Conservation (phyloP, 2,888 invertebrate species). For the Drosophila limbata region DNA sequence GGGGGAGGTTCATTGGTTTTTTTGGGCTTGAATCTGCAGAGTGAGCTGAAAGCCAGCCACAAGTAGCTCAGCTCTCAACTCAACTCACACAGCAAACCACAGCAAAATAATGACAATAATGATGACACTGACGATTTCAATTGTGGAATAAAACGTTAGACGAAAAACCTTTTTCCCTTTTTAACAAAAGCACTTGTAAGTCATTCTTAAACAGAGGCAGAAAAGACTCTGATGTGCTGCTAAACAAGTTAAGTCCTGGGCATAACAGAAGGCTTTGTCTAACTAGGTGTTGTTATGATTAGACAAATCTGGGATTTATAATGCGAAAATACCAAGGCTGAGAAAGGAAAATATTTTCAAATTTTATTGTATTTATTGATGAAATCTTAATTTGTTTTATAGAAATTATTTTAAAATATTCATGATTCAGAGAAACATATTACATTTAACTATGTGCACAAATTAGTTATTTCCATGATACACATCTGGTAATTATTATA, state of each 20-base stretch:
- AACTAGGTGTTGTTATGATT: conserved; percentile 15
- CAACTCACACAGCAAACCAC: conserved; percentile 15
- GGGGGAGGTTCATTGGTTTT: not conserved
- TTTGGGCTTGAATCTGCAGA: conserved; percentile 13
- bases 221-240: not conserved
- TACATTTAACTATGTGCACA: no score
- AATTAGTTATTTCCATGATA: no score
- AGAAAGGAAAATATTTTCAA: no score
- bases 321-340: not conserved
- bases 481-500: no score
- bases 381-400: no score
- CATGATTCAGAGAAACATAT: no score
- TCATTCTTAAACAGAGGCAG: not conserved
- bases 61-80: conserved; percentile 43
- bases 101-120: conserved; percentile 51
- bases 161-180: conserved; percentile 10
- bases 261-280: conserved; percentile 1
- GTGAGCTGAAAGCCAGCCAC: conserved; percentile 28
- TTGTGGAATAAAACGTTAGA: conserved; percentile 38
- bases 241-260: conserved; percentile 32
- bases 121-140: conserved; percentile 68
- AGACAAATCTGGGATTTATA: conserved; percentile 10
- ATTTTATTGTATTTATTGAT: not conserved
- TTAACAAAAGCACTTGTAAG: conserved; percentile 15
- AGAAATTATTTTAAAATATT: no score